Conservation (phyloP, 2,888 invertebrate genomes). For the Cheilosia soror region DNA sequence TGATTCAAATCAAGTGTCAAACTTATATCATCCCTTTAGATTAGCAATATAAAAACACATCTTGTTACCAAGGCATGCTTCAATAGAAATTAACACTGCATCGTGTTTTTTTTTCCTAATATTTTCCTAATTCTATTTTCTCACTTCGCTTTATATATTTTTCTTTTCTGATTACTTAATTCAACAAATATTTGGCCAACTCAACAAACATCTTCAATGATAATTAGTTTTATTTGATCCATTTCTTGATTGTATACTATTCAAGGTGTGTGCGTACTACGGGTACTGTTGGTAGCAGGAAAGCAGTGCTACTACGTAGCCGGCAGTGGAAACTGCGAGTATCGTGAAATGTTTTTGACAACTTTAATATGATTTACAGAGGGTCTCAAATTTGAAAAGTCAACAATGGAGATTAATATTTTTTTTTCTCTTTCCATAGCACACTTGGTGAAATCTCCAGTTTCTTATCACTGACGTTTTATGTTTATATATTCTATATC, state of each 20-base stretch:
- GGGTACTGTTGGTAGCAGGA: background rate
- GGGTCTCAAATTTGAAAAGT: slow-evolving; percentile 40
- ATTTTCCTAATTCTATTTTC: slow-evolving; percentile 11
- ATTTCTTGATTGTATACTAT: slow-evolving; percentile 29
- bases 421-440: slow-evolving; percentile 10
- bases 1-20: too few species aligned
- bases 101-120: slow-evolving; percentile 10
- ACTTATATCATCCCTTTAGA: too few species aligned
- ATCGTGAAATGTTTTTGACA: slow-evolving; percentile 40
- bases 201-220: slow-evolving; percentile 44
- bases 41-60: background rate
- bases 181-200: slow-evolving; percentile 48
- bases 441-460: slow-evolving; percentile 22
- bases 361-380: slow-evolving; percentile 50
- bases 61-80: slow-evolving; percentile 31
- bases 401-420: slow-evolving; percentile 26
- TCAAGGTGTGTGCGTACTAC: slow-evolving; percentile 22
- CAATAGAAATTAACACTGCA: slow-evolving; percentile 33
- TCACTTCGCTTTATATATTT: background rate
- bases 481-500: background rate
- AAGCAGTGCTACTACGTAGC: background rate
- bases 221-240: slow-evolving; percentile 57
- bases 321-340: background rate
- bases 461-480: slow-evolving; percentile 1
- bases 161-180: slow-evolving; percentile 31